Evolutionary conservation across 2,797 vertebrate species (phyloP).

Genomic region (Microctenopoma stevenorrisi): DNA sequence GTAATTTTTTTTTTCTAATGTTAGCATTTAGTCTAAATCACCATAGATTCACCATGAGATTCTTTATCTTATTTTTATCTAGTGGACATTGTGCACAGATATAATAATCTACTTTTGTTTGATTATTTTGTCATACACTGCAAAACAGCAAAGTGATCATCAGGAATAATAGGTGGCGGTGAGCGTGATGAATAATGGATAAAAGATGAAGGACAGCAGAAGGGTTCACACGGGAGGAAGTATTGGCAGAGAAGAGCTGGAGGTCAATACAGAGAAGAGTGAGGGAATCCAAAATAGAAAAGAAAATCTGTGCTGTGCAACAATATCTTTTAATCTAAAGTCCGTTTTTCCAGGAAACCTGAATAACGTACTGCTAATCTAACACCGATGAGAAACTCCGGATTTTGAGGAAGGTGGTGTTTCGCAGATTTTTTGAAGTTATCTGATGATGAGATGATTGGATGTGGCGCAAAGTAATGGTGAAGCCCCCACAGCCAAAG

Average conservation of each 20-base stretch:
- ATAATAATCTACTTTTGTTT: slow-evolving; percentile 40
- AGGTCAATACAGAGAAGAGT: slow-evolving; percentile 65
- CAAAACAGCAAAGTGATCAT: slow-evolving; percentile 33
- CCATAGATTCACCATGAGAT: not conserved
- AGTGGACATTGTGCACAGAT: slow-evolving; percentile 31
- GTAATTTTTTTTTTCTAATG: not conserved
- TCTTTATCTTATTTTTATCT: slow-evolving; percentile 6
- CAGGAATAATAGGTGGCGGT: slow-evolving; percentile 39
- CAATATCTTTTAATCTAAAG: slow-evolving; percentile 22
- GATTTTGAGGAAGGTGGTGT: slow-evolving; percentile 59
- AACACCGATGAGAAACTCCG: slow-evolving; percentile 48
- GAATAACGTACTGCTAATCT: slow-evolving; percentile 56
- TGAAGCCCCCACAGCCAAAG: slow-evolving; percentile 55
- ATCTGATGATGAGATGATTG: slow-evolving; percentile 70
- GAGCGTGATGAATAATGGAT: slow-evolving; percentile 72
- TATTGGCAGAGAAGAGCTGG: slow-evolving; percentile 50
- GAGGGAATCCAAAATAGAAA: slow-evolving; percentile 35
- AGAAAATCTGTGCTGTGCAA: slow-evolving; percentile 24
- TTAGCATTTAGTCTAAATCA: not conserved
- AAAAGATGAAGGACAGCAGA: slow-evolving; percentile 49
- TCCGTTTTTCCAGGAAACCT: slow-evolving; percentile 55
- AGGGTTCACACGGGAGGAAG: slow-evolving; percentile 64
- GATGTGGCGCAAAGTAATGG: slow-evolving; percentile 56
- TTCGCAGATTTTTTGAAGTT: slow-evolving; percentile 73
- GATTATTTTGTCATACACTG: slow-evolving; percentile 16